Evolutionary conservation across 1,140 invertebrate species (phyloP).

Genomic region (Drosophila pachea): DNA sequence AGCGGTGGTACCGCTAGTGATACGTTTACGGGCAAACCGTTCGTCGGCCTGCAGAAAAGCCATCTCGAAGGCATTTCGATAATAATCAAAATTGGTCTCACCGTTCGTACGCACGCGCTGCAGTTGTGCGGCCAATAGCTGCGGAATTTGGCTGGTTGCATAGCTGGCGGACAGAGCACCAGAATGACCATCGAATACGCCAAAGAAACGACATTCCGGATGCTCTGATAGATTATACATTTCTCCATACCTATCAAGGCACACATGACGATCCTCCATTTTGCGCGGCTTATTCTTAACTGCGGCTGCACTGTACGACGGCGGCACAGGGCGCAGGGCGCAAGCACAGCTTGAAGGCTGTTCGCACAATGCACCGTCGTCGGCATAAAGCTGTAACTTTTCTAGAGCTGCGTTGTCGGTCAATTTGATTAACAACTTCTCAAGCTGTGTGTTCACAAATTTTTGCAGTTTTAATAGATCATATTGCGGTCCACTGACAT

Average conservation of each 20-base stretch:
- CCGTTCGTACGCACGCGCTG: background rate
- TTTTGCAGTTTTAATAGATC: constrained; percentile 74
- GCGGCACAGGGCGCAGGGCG: background rate
- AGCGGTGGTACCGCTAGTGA: constrained; percentile 90
- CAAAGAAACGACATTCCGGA: constrained; percentile 85
- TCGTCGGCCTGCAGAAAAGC: constrained; percentile 89
- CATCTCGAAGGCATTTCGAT: constrained; percentile 83
- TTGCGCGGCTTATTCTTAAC: constrained; percentile 74
- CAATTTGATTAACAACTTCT: constrained; percentile 58
- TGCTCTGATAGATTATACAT: constrained; percentile 48
- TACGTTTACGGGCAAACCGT: constrained; percentile 87
- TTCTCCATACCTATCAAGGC: constrained; percentile 59
- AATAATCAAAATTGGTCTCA: constrained; percentile 43
- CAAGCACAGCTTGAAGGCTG: constrained; percentile 14
- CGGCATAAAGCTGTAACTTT: constrained; percentile 52
- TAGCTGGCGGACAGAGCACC: constrained; percentile 93
- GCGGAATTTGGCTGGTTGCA: constrained; percentile 91
- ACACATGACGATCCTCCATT: constrained; percentile 76
- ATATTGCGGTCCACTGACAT: constrained; percentile 40
- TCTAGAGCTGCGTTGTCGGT: constrained; percentile 63
- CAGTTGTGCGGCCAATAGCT: constrained; percentile 89
- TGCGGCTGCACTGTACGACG: constrained; percentile 32
- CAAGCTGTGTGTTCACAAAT: constrained; percentile 52
- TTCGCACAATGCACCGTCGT: constrained; percentile 28
- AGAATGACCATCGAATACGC: constrained; percentile 97